Evolutionary conservation across 1,140 invertebrate species (phyloP).

Genomic region (Drosophila serrata): DNA sequence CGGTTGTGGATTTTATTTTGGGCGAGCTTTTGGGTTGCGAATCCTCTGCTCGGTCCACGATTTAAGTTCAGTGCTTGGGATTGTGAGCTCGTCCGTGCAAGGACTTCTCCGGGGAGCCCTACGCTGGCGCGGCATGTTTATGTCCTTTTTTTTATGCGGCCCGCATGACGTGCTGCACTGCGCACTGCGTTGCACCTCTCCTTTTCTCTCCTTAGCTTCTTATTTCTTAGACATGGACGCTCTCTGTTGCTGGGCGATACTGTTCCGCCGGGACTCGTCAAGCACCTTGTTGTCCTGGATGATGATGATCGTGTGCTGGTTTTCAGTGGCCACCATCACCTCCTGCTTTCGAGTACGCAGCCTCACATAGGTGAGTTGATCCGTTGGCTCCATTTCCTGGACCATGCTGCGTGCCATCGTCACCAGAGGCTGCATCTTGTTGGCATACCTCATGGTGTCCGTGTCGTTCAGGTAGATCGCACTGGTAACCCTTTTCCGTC

Average conservation of each 20-base stretch:
- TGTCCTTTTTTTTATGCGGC: slow-evolving; percentile 68
- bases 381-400: slow-evolving; percentile 29
- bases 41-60: slow-evolving; percentile 38
- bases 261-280: slow-evolving; percentile 24
- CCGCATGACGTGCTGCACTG: slow-evolving; percentile 55
- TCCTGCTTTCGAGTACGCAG: slow-evolving; percentile 36
- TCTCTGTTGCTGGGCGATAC: neutral
- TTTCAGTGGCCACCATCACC: slow-evolving; percentile 44
- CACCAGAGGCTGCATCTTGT: slow-evolving; percentile 15
- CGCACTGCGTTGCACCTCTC: slow-evolving; percentile 43
- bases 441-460: slow-evolving; percentile 12
- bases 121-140: slow-evolving; percentile 55
- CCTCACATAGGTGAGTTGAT: slow-evolving; percentile 37
- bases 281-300: slow-evolving; percentile 18
- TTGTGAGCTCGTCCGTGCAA: slow-evolving; percentile 66
- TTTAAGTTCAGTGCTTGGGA: slow-evolving; percentile 63
- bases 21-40: slow-evolving; percentile 17
- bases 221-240: slow-evolving; percentile 11
- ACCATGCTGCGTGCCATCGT: slow-evolving; percentile 22
- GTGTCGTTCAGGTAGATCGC: slow-evolving; percentile 13
- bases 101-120: slow-evolving; percentile 48
- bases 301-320: slow-evolving; percentile 46
- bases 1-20: slow-evolving; percentile 76
- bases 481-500: slow-evolving; percentile 14
- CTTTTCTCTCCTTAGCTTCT: neutral